Evolutionary conservation across 2,113 vertebrate species (phyloP).

Genomic region (Anarhynchus alexandrinus): DNA sequence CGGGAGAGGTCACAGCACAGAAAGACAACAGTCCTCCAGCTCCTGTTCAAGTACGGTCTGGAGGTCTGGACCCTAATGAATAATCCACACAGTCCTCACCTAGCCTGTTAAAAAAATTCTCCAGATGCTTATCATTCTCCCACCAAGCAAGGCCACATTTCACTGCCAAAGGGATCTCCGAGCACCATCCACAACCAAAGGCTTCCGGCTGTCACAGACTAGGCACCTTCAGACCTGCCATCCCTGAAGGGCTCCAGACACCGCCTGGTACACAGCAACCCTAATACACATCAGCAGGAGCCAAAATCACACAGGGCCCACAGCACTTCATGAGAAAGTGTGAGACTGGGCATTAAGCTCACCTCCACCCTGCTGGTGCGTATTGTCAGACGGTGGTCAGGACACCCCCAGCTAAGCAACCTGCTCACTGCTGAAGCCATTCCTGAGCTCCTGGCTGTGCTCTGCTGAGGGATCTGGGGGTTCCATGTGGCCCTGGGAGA

Average conservation of each 20-base stretch:
- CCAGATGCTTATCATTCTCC: rapidly evolving
- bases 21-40: neutral
- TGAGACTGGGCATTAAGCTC: rapidly evolving
- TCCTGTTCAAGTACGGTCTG: neutral
- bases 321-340: rapidly evolving
- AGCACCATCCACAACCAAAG: neutral
- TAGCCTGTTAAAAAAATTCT: neutral
- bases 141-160: neutral
- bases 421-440: neutral
- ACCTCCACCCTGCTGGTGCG: rapidly evolving
- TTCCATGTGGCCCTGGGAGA: rapidly evolving
- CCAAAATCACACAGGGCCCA: neutral
- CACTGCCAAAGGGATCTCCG: neutral
- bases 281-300: neutral
- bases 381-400: rapidly evolving
- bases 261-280: too few species aligned
- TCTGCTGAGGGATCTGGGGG: neutral
- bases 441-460: neutral
- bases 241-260: neutral
- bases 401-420: neutral
- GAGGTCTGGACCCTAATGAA: neutral
- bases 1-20: neutral
- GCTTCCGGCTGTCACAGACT: rapidly evolving
- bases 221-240: neutral
- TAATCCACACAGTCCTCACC: neutral